Evolutionary conservation across 2,113 vertebrate genomes (phyloP).

Genomic region (Dromaius novaehollandiae): DNA sequence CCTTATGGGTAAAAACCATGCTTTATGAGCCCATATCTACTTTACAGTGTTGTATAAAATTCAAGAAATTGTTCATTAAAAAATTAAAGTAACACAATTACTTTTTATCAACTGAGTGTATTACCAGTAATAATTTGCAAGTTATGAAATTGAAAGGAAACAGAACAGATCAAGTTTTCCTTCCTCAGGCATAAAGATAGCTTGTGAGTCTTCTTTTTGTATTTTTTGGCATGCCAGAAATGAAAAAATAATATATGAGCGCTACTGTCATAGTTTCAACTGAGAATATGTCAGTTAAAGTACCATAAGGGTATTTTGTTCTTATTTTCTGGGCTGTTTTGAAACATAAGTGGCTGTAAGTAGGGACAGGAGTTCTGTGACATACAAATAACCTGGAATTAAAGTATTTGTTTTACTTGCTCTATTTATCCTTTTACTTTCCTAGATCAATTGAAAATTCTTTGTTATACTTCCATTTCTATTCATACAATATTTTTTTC

Average conservation of each 20-base stretch:
- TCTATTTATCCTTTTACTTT: constrained; percentile 51
- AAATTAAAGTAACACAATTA: not conserved
- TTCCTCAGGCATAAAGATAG: not conserved
- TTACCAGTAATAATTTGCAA: not conserved
- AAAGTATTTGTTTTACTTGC: constrained; percentile 20
- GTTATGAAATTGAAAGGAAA: constrained; percentile 10
- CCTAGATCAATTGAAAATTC: constrained; percentile 31
- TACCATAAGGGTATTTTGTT: constrained; percentile 6
- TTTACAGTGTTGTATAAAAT: not conserved
- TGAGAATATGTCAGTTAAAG: not conserved
- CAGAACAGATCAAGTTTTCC: not conserved
- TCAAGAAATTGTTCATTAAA: not conserved
- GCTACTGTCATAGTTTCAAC: not conserved
- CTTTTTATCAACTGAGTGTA: not conserved
- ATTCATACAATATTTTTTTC: constrained; percentile 75
- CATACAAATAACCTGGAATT: not conserved
- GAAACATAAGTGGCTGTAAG: constrained; percentile 18
- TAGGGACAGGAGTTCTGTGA: not conserved
- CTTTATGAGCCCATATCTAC: not conserved
- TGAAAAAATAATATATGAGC: not conserved
- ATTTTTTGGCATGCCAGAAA: not conserved
- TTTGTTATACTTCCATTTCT: constrained; percentile 76
- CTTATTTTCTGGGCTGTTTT: constrained; percentile 30
- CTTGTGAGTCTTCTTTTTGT: not conserved
- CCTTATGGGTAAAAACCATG: not conserved